phyloP scores from a whole-genome alignment of 2,888 invertebrate genomes.

The Chrysopilus asiliformis region DNA sequence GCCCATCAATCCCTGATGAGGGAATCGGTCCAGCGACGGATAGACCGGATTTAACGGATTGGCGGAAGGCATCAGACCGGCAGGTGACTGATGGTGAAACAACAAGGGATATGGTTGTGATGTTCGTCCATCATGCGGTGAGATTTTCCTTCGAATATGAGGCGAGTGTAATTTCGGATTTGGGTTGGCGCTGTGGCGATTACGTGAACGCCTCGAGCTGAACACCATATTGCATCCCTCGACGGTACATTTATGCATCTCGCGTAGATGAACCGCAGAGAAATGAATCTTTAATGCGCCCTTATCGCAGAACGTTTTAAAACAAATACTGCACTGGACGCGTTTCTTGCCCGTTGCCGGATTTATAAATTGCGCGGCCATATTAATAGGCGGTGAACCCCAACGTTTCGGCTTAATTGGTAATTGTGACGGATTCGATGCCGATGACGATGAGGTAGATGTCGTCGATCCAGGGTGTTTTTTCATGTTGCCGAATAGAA shows the following conservation, averaged over 20 bases:
- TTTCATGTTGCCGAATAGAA: neutral
- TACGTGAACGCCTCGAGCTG: slow-evolving; percentile 85
- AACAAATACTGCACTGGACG: slow-evolving; percentile 92
- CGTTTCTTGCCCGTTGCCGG: slow-evolving; percentile 89
- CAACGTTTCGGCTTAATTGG: slow-evolving; percentile 40
- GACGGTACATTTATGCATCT: slow-evolving; percentile 98
- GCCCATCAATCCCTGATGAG: too few species aligned
- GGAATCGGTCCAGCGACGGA: slow-evolving; percentile 61
- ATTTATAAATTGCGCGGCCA: slow-evolving; percentile 73
- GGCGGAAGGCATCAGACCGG: slow-evolving; percentile 34
- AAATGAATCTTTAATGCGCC: slow-evolving; percentile 97
- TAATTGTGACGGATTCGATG: slow-evolving; percentile 14
- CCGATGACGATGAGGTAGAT: slow-evolving; percentile 20
- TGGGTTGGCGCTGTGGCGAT: slow-evolving; percentile 92
- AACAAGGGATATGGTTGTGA: slow-evolving; percentile 54
- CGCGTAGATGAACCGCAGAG: slow-evolving; percentile 91
- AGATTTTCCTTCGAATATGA: slow-evolving; percentile 83
- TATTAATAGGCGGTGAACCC: slow-evolving; percentile 58
- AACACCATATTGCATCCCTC: slow-evolving; percentile 98
- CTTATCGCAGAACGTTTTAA: slow-evolving; percentile 98
- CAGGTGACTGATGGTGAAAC: slow-evolving; percentile 46
- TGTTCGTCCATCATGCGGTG: slow-evolving; percentile 86
- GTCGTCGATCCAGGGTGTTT: neutral
- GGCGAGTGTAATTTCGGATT: slow-evolving; percentile 95
- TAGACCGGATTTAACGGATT: slow-evolving; percentile 49